Evolutionary conservation across 92 coral and sea anemone species (phyloP), one percentile per base, ranked within the genome.

Genomic region (Epizoanthus stellaris): DNA sequence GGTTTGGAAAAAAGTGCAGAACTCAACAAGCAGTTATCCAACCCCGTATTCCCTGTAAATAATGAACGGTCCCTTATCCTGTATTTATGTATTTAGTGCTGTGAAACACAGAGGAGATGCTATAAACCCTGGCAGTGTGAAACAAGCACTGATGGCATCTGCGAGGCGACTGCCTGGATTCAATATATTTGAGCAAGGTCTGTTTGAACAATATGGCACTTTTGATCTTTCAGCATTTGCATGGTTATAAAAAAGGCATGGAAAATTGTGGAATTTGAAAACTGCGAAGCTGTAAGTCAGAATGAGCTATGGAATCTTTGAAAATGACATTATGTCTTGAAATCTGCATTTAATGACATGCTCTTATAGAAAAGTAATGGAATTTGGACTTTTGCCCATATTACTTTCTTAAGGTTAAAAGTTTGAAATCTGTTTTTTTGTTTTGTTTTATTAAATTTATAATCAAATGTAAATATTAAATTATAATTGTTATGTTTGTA

Each of bases 141-240:
- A 96, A 58, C 99, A 96, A 76, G 99, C 99, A 0, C 82, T 96
- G 73, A 91, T 96, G 93, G 99, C 98, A 12, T 93, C 99, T 30
- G 99, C 99, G 36, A 91, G 98, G 5, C 87, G 99, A 12, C 87
- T 96, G 15, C 97, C 97, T 6, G 99, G 98, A 52, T 93, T 93
- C 68, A 96, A 96, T 82, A 94, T 96, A 15, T 96, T 96, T 88
- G 99, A 96, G 81, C 99, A 96, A 96, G 99, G 99, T 94, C 15
- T 61, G 70, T 77, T 17, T 13, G 49, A 45, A 14, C 14, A 19
- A 30, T n/a, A 15, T 63, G 20, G 20, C 9, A 5, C 16, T 64
- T 64, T 64, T 64, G 23, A 5, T 6, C 11, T 9, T 64, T 9
- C 10, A 64, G 23, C 36, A 64, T 30, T 64, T 64, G 36, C 36